Evolutionary conservation across 1,140 invertebrate genomes (phyloP), one percentile per base, ranked within the genome.

Genomic region (Papilio polytes): DNA sequence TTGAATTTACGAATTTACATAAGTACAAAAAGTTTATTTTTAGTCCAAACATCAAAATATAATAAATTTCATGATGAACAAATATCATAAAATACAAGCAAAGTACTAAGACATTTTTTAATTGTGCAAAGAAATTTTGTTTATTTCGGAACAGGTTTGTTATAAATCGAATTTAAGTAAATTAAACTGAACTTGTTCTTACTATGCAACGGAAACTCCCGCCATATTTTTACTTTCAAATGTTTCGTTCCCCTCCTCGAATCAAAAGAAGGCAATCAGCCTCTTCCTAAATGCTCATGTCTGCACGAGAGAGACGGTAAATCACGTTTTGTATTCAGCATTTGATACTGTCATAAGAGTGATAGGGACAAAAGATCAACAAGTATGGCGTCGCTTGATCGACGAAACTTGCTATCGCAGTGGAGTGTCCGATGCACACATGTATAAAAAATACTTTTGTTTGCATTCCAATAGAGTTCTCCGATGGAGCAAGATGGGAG

Each of bases 221-320:
- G 85, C 90, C 89, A 90, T 70, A 70, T 78, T 90, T 81, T 82
- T 88, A 87, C 80, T 87, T 91, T 90, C 88, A 81, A 92, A 92
- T 87, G 89, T 92, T 93, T 91, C 87, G 91, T 90, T 90, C 91
- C 92, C 91, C 91, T 92, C 86, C 90, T 89, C 87, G 86, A 93
- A 92, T 90, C 85, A 84, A 88, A 89, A 89, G 89, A 90, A 89
- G 81, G 84, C 85, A 87, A 86, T 87, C 85, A 86, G 85, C 84
- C 85, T 46, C 36, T 66, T 66, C 46, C 46, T 78, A 22, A 88
- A 89, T 84, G 85, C 78, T 78, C 80, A 79, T 79, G 80, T 85
- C 80, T 74, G 85, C 82, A 77, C 74, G 85, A 92, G 85, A 85
- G 87, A 88, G 91, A 92, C 85, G 88, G 81, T 77, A 74, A 41